Percentiles rank a stretch among this genome's conserved stretches.
Evolutionary conservation across 2,113 vertebrate species (phyloP).

Genomic region (Zosterops lateralis): DNA sequence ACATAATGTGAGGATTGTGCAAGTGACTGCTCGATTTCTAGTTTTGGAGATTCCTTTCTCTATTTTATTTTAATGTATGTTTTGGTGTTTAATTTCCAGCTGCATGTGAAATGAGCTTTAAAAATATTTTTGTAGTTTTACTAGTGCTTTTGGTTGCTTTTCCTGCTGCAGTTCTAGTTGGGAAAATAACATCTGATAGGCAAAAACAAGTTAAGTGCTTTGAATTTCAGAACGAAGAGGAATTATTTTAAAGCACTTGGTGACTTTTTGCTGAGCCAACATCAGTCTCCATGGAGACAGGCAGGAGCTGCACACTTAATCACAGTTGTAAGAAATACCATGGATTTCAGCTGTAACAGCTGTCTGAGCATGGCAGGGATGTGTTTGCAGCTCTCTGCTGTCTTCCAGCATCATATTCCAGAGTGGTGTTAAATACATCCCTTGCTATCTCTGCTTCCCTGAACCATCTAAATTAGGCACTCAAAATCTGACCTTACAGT

Average conservation of each 20-base stretch:
- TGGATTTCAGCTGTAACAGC: conserved; percentile 45
- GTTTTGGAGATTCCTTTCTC: not conserved
- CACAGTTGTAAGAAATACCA: conserved; percentile 25
- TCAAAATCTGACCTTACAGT: not conserved
- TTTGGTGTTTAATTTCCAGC: conserved; percentile 28
- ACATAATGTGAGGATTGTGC: not conserved
- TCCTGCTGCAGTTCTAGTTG: not conserved
- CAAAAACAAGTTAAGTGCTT: conserved; percentile 30
- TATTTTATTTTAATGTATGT: not conserved
- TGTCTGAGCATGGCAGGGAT: conserved; percentile 11
- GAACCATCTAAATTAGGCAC: not conserved
- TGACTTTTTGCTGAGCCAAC: conserved; percentile 67
- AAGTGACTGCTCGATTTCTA: not conserved
- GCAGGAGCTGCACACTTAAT: conserved; percentile 43
- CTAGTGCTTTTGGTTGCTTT: conserved; percentile 20
- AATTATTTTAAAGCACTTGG: conserved; percentile 62
- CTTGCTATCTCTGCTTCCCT: not conserved
- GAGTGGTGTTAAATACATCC: not conserved
- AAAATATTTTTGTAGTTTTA: not conserved
- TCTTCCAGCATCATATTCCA: not conserved
- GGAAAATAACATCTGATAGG: conserved; percentile 17
- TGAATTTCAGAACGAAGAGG: conserved; percentile 28
- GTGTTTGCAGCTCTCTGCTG: conserved; percentile 15
- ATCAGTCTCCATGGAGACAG: conserved; percentile 68
- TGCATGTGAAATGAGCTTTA: not conserved